These are phyloP conservation scores for Capreolus pygargus DNA, from an alignment of 2,113 vertebrate genomes.

Conservation along the genomic window DNA sequence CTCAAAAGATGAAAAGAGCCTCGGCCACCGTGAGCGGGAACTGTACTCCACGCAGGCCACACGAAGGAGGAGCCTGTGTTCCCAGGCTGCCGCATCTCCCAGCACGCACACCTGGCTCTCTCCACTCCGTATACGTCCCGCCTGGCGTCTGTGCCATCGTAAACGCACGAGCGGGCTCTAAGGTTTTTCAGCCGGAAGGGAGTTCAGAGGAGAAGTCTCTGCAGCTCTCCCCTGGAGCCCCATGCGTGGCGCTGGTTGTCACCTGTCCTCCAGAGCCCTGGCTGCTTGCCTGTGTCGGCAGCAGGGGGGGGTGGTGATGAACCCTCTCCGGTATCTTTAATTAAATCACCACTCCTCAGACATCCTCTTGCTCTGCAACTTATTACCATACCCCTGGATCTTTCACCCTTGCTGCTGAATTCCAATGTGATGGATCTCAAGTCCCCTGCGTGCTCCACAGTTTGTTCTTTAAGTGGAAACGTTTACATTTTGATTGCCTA, in stretches of 20 bases:
- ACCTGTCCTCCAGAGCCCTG: not conserved
- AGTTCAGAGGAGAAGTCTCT: not conserved
- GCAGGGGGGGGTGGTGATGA: not conserved
- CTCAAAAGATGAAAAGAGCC: not conserved
- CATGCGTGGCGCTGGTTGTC: not conserved
- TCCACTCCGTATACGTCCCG: not conserved
- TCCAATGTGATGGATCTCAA: slow-evolving; percentile 51
- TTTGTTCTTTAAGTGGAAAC: slow-evolving; percentile 64
- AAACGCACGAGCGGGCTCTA: not conserved
- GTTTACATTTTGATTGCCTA: slow-evolving; percentile 66
- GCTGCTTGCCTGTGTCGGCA: slow-evolving; percentile 30
- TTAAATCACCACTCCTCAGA: slow-evolving; percentile 74
- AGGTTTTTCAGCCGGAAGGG: not conserved
- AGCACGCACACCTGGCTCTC: not conserved
- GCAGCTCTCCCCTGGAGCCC: not conserved
- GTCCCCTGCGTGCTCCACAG: slow-evolving; percentile 49
- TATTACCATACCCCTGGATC: slow-evolving; percentile 64
- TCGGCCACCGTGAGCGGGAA: not conserved
- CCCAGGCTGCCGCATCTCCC: not conserved
- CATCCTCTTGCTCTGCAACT: slow-evolving; percentile 55
- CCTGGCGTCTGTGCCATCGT: not conserved
- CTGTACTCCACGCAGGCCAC: not conserved
- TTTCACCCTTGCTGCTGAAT: slow-evolving; percentile 60
- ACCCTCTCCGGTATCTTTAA: slow-evolving; percentile 65
- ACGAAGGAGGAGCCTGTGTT: not conserved